Conservation (phyloP, 2,888 invertebrate species). For the Serripes groenlandicus region DNA sequence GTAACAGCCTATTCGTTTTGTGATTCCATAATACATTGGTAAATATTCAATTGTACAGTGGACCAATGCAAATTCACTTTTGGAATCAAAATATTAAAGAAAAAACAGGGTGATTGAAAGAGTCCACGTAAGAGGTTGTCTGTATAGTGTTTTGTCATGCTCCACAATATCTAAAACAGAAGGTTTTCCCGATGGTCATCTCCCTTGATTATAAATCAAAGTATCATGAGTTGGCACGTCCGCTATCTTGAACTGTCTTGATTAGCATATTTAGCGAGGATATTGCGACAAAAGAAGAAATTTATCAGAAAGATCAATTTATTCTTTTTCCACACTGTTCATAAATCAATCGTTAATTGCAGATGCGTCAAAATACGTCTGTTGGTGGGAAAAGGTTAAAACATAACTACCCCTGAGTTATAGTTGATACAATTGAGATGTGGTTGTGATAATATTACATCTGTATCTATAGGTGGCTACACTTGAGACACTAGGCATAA, state of each 20-base stretch:
- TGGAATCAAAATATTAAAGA: too few relatives aligned
- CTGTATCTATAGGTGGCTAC: too few relatives aligned
- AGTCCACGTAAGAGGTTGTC: not conserved
- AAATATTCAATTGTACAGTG: too few relatives aligned
- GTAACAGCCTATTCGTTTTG: too few relatives aligned
- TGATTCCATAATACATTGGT: too few relatives aligned
- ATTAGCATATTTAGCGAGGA: not conserved
- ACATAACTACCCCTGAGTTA: too few relatives aligned
- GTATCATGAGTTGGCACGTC: not conserved
- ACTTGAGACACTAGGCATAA: constrained; percentile 23
- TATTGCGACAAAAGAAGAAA: not conserved
- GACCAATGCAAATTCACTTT: too few relatives aligned
- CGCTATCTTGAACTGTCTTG: not conserved
- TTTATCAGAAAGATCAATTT: not conserved
- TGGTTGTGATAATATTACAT: too few relatives aligned
- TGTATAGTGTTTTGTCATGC: not conserved
- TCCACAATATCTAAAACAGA: not conserved
- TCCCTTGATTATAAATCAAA: not conserved
- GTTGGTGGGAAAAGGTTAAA: not conserved
- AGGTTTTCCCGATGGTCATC: too few relatives aligned
- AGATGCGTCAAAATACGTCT: too few relatives aligned
- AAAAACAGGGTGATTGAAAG: too few relatives aligned
- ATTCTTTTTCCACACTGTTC: not conserved
- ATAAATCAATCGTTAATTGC: not conserved
- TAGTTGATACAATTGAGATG: too few relatives aligned